Evolutionary conservation across 2,113 vertebrate genomes (phyloP), one percentile per base, ranked within the genome.

Genomic region (Forbesichthys agassizii): DNA sequence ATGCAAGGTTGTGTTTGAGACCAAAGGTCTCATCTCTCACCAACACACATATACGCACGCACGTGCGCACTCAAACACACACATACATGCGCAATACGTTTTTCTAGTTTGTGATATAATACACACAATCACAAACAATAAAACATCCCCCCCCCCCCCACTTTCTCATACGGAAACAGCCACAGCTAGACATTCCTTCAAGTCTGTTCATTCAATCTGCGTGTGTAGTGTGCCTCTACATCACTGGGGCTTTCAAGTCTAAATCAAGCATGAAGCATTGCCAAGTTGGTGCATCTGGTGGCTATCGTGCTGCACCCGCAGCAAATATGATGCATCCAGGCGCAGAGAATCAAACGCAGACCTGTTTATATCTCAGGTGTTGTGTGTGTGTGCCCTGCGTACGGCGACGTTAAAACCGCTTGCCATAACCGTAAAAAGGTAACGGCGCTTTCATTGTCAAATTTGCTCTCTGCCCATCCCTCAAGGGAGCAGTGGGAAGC

Each of bases 241-340:
- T 49, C 33, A 46, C 60, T 73, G 68, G 78, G 8, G 77, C 36
- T 76, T 82, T 77, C 8, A 71, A 75, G 55, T 79, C 67, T 77
- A 84, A 86, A 86, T 84, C 65, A 71, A 82, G 78, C 80, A 66
- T 86, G 78, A 88, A 85, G 76, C 55, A 18, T 84, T 71, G 74
- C 78, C 68, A 64, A 79, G 52, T 71, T 60, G 66, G 72, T 80
- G 81, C 83, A 83, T 85, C 86, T 86, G 85, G 74, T 86, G 80
- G 84, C 88, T 75, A 71, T 69, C 59, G 49, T 75, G 71, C 55
- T 79, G 74, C 76, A 82, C 66, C 53, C 68, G 59, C 57, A 59
- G 61, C 72, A 87, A 84, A 82, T 69, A 49, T 56, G 67, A 69
- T 66, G 67, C 64, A 76, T 46, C 61, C 61, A 33, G 73, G 70